These are phyloP conservation scores for Sorex fumeus DNA, from an alignment of 2,113 vertebrate genomes.

Conservation along the genomic window DNA sequence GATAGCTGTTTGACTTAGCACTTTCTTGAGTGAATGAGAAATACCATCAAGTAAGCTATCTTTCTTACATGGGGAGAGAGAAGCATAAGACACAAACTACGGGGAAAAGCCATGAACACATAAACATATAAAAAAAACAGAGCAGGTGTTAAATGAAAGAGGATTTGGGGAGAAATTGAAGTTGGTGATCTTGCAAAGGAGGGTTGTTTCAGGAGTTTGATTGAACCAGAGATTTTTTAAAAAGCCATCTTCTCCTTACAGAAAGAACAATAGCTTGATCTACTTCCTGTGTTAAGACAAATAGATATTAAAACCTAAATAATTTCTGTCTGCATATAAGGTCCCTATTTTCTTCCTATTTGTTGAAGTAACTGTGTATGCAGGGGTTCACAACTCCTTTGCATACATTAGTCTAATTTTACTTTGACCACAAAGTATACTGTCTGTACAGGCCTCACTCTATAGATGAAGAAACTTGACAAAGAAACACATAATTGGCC, in stretches of 20 bases:
- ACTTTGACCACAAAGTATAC: conserved; percentile 24
- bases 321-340: background rate
- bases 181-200: conserved; percentile 55
- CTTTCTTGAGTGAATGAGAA: conserved; percentile 84
- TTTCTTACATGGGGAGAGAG: conserved; percentile 72
- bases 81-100: conserved; percentile 55
- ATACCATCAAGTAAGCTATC: conserved; percentile 75
- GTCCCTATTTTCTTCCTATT: conserved; percentile 19
- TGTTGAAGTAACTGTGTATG: background rate
- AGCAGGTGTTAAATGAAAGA: background rate
- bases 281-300: conserved; percentile 51
- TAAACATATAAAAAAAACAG: conserved; percentile 49
- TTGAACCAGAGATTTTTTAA: conserved; percentile 59
- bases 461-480: conserved; percentile 40
- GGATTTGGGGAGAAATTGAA: conserved; percentile 28
- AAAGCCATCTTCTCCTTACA: conserved; percentile 38
- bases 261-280: conserved; percentile 61
- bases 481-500: conserved; percentile 12
- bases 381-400: background rate
- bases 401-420: conserved; percentile 28
- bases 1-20: conserved; percentile 83
- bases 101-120: conserved; percentile 72
- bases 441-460: conserved; percentile 38
- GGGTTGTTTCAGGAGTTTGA: conserved; percentile 10
- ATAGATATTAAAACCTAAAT: conserved; percentile 6